Base-by-base conservation (phyloP, 2,113 vertebrate genomes). In the Piaya cayana region DNA sequence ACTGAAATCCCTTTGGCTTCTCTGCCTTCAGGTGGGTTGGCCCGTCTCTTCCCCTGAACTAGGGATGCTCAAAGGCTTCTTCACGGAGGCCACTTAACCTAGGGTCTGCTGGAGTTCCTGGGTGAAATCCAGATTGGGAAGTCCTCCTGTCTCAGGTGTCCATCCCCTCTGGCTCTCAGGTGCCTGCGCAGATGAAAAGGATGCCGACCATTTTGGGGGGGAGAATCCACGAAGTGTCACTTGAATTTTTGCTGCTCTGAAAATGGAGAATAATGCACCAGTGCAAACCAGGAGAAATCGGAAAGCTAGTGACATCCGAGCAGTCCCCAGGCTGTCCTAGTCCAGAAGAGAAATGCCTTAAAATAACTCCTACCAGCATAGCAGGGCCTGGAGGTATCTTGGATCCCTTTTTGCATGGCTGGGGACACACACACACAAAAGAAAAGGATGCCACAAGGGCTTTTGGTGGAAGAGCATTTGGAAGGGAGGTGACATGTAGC, bases 181-280 rank as follows among this genome's bases (percentile, higher is more conserved):
- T 71, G 8, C 42, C 23, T 58, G 42, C 42, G 47, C 11, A 16
- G 59, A 4, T 42, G n/a, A n/a, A n/a, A n/a, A n/a, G n/a, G n/a
- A n/a, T n/a, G n/a, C n/a, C n/a, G n/a, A 29, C 34, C 18, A 25
- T 68, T 55, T 1, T 0, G 32, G 42, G 55, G 29, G 39, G 72
- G 63, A 8, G 50, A 13, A 8, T 32, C 34, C 0, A 0, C 21
- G 17, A 65, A 79, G 6, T 0, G 0, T 16, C 12, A 12, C 65
- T 23, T 47, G 70, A 45, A 34, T 62, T 71, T 58, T 47, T 4
- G 1, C 53, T 34, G 63, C 53, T 90, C 42, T 14, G 49, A 30
- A 78, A 62, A 49, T 4, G 11, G 32, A 62, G 50, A 58, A 42
- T 16, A 43, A 91, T 30, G 45, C 36, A 26, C 32, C 0, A 0